These are phyloP conservation scores for Lepidocolaptes lacrymiger DNA, from an alignment of 2,797 vertebrate genomes.

Conservation along the genomic window DNA sequence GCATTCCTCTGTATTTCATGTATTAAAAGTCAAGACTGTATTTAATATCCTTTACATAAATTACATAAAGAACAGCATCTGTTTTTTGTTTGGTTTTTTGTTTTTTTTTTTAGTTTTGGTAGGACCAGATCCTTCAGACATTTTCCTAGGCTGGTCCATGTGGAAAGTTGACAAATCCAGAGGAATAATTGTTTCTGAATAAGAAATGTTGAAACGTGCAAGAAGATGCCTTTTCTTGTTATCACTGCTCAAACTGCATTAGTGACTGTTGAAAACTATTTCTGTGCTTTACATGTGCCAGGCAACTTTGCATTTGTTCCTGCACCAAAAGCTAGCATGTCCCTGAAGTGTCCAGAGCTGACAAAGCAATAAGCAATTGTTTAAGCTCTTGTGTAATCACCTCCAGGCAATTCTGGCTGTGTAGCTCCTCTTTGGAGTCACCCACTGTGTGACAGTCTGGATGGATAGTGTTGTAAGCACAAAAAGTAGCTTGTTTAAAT, in stretches of 20 bases:
- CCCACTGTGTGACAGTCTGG: background rate
- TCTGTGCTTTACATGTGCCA: background rate
- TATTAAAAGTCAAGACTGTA: background rate
- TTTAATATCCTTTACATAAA: background rate
- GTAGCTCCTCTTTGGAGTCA: background rate
- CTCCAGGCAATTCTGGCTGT: background rate
- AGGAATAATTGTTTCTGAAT: background rate
- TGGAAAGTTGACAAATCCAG: background rate
- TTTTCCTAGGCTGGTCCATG: background rate
- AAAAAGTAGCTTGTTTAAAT: background rate
- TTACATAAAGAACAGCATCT: background rate
- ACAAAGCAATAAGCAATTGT: constrained; percentile 13
- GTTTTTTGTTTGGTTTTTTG: background rate
- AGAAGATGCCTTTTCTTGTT: background rate
- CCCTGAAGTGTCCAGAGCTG: background rate
- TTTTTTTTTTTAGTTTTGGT: background rate
- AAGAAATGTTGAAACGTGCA: background rate
- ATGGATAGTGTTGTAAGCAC: background rate
- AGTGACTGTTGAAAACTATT: background rate
- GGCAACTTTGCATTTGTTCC: background rate
- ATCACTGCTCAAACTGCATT: background rate
- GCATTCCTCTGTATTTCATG: background rate
- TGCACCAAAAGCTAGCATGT: background rate
- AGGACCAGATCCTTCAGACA: background rate
- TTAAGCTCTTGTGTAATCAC: background rate